These are phyloP conservation scores for Marmota monax DNA, from an alignment of 2,113 vertebrate genomes.

Conservation along the genomic window DNA sequence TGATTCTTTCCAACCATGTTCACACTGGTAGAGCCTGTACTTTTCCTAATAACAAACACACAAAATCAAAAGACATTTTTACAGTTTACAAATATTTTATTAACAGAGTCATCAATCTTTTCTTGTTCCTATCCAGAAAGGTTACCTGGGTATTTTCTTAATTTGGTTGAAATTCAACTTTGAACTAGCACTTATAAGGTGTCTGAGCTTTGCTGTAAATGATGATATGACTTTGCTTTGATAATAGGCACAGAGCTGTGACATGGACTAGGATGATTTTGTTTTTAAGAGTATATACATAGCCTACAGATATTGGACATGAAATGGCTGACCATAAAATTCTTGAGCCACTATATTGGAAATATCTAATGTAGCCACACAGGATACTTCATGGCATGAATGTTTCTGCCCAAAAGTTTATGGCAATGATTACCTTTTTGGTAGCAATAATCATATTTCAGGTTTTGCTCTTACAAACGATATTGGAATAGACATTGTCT, in stretches of 20 bases:
- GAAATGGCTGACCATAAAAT: not conserved
- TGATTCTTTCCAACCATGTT: conserved; percentile 54
- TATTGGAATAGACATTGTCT: not conserved
- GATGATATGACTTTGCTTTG: not conserved
- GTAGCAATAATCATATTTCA: not conserved
- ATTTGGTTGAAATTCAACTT: not conserved
- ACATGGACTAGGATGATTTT: not conserved
- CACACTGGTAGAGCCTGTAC: not conserved
- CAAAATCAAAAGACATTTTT: conserved; percentile 1
- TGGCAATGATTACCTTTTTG: not conserved
- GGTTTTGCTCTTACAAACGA: not conserved
- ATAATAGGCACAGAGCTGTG: not conserved
- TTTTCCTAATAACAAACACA: not conserved
- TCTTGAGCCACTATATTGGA: not conserved
- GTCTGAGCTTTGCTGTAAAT: not conserved
- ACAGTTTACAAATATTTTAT: conserved; percentile 8
- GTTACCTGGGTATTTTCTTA: not conserved
- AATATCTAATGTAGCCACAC: not conserved
- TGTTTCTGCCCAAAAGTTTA: not conserved
- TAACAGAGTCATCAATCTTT: not conserved
- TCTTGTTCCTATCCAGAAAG: not conserved
- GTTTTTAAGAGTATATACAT: not conserved
- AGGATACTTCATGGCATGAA: not conserved
- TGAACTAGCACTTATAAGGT: not conserved
- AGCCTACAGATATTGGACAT: not conserved